phyloP scores from a whole-genome alignment of 2,113 vertebrate species.

The Sprattus sprattus region DNA sequence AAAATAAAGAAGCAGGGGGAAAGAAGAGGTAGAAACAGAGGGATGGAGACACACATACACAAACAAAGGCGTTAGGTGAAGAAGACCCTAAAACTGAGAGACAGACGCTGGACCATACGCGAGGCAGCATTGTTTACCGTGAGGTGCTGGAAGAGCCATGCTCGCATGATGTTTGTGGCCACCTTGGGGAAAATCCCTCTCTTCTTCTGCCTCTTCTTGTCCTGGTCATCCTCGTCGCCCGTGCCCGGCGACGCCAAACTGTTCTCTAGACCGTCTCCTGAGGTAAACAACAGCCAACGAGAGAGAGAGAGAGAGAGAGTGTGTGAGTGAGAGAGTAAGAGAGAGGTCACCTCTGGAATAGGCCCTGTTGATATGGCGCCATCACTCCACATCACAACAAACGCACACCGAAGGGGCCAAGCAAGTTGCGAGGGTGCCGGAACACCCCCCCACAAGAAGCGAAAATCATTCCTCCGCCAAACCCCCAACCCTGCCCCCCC shows the following conservation, averaged over 20 bases:
- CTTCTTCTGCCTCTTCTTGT: constrained; percentile 74
- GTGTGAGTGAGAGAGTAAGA: constrained; percentile 9
- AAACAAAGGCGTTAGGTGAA: not conserved
- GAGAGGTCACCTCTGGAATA: constrained; percentile 28
- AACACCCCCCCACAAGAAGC: not conserved
- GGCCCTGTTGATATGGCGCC: constrained; percentile 23
- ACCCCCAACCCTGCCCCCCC: not conserved
- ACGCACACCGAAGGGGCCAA: constrained; percentile 45
- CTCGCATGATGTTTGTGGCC: constrained; percentile 88
- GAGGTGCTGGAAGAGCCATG: constrained; percentile 97
- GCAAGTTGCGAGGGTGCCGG: not conserved
- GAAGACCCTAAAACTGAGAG: not conserved
- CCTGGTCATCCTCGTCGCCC: constrained; percentile 79
- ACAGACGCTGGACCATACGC: not conserved
- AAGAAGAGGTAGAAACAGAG: not conserved
- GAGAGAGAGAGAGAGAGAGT: constrained; percentile 2
- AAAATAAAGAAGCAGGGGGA: not conserved
- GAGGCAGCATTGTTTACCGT: constrained; percentile 74
- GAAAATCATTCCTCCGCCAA: not conserved
- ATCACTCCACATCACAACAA: constrained; percentile 29
- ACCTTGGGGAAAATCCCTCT: constrained; percentile 75
- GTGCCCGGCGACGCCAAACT: constrained; percentile 92
- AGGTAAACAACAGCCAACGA: constrained; percentile 48
- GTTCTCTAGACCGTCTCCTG: constrained; percentile 92
- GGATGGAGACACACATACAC: not conserved